phyloP scores from a whole-genome alignment of 2,113 vertebrate genomes.

The Labeo catla region DNA sequence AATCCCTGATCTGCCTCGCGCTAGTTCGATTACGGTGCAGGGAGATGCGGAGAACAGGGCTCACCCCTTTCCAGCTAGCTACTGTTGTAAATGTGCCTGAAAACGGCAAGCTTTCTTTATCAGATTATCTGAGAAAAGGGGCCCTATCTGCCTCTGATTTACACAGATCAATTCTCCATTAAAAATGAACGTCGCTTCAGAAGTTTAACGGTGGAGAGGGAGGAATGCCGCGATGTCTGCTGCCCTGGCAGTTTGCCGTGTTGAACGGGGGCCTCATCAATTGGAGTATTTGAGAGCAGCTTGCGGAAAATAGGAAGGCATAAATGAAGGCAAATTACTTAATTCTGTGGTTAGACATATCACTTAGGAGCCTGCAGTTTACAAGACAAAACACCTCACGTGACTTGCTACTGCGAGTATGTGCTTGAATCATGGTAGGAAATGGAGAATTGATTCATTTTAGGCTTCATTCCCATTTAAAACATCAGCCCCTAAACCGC shows the following conservation, averaged over 20 bases:
- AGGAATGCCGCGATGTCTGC: slow-evolving; percentile 16
- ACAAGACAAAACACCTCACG: slow-evolving; percentile 40
- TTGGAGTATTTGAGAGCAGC: slow-evolving; percentile 25
- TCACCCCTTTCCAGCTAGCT: slow-evolving; percentile 34
- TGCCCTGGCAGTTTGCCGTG: slow-evolving; percentile 30
- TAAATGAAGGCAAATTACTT: slow-evolving; percentile 49
- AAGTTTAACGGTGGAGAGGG: slow-evolving; percentile 43
- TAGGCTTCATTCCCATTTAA: background rate
- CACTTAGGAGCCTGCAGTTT: slow-evolving; percentile 30
- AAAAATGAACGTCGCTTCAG: slow-evolving; percentile 55
- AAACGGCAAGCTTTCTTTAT: slow-evolving; percentile 48
- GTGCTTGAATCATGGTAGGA: background rate
- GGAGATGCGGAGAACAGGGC: slow-evolving; percentile 7
- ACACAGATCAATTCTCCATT: slow-evolving; percentile 60
- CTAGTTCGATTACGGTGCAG: slow-evolving; percentile 24
- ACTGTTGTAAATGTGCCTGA: slow-evolving; percentile 39
- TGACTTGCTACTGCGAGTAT: background rate
- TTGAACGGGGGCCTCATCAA: slow-evolving; percentile 26
- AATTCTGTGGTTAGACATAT: slow-evolving; percentile 47
- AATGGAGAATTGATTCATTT: background rate
- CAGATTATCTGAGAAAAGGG: slow-evolving; percentile 50
- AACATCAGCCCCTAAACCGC: background rate
- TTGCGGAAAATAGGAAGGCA: slow-evolving; percentile 29
- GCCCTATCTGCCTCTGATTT: slow-evolving; percentile 48
- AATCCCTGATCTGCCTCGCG: slow-evolving; percentile 4